phyloP scores from a whole-genome alignment of 2,113 vertebrate genomes.

The Etheostoma spectabile region DNA sequence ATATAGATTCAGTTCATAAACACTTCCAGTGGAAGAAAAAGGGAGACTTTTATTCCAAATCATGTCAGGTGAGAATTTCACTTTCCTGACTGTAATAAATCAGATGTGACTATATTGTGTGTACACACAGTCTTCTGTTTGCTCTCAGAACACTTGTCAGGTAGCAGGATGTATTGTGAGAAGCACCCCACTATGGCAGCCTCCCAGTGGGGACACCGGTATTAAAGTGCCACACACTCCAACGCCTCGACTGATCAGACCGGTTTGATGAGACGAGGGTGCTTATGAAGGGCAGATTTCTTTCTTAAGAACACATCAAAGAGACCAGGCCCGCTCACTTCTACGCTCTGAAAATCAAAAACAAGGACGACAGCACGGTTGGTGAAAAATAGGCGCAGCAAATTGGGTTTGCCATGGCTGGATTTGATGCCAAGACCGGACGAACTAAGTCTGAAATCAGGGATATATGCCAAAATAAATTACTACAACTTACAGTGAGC shows the following conservation, averaged over 20 bases:
- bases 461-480: constrained; percentile 81
- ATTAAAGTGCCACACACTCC: constrained; percentile 60
- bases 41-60: constrained; percentile 1
- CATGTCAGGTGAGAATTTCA: constrained; percentile 6
- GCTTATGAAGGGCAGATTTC: constrained; percentile 75
- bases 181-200: constrained; percentile 44
- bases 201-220: constrained; percentile 48
- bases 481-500: constrained; percentile 70
- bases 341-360: constrained; percentile 59
- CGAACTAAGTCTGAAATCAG: constrained; percentile 70
- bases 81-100: neutral
- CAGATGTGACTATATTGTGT: constrained; percentile 6
- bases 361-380: constrained; percentile 62
- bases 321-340: constrained; percentile 52
- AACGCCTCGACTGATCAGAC: constrained; percentile 66
- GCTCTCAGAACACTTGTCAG: constrained; percentile 34
- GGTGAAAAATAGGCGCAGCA: constrained; percentile 56
- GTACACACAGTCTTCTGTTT: constrained; percentile 8
- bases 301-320: constrained; percentile 81
- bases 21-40: neutral
- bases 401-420: constrained; percentile 71
- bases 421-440: constrained; percentile 71
- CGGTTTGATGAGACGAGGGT: constrained; percentile 48
- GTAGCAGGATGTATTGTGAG: constrained; percentile 48
- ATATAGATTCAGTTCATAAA: neutral